phyloP scores from a whole-genome alignment of 1,140 invertebrate genomes.

The Heterodera carotae region DNA sequence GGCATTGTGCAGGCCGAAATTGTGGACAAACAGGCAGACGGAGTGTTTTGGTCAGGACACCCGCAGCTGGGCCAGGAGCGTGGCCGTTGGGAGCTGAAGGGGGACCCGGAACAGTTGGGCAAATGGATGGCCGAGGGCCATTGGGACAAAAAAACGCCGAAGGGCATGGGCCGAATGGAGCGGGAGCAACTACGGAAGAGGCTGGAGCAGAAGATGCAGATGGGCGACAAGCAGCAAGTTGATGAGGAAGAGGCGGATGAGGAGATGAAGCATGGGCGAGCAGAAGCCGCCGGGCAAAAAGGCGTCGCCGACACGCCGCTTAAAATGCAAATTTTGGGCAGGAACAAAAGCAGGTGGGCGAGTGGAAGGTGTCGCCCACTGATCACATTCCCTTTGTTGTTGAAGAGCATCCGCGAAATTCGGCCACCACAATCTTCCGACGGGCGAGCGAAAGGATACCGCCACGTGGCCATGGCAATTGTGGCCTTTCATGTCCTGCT shows the following conservation, averaged over 20 bases:
- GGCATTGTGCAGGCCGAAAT: background rate
- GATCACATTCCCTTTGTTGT: background rate
- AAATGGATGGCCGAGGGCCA: constrained; percentile 5
- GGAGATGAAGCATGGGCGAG: background rate
- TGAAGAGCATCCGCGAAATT: constrained; percentile 29
- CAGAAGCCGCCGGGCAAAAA: background rate
- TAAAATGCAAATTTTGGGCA: constrained; percentile 10
- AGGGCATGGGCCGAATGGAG: background rate
- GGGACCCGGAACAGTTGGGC: background rate
- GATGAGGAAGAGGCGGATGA: background rate
- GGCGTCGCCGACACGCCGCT: background rate
- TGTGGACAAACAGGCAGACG: background rate
- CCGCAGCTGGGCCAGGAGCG: constrained; percentile 10
- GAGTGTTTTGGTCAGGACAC: background rate
- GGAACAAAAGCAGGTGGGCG: constrained; percentile 18
- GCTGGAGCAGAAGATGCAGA: constrained; percentile 8
- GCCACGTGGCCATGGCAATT: constrained; percentile 43
- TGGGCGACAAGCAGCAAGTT: background rate
- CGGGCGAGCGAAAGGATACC: constrained; percentile 38
- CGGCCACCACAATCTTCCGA: constrained; percentile 41
- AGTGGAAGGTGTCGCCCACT: background rate
- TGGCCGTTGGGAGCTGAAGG: background rate
- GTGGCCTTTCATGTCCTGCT: constrained; percentile 49
- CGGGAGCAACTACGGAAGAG: background rate
- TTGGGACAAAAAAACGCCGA: background rate